phyloP scores from a whole-genome alignment of 1,140 invertebrate species.

The Lepidurus apus region DNA sequence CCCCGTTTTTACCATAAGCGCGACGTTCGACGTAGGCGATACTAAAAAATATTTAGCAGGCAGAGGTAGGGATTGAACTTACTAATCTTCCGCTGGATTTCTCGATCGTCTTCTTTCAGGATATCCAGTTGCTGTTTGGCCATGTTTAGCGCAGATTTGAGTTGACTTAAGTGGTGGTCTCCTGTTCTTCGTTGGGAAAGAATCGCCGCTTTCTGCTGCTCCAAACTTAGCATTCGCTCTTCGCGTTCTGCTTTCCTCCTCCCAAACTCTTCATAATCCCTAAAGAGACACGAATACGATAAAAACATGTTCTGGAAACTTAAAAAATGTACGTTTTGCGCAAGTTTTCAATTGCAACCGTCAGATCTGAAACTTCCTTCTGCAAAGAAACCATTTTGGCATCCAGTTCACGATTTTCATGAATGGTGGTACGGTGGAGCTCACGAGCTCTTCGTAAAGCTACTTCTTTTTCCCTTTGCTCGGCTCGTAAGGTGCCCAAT shows the following conservation, averaged over 20 bases:
- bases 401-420: not conserved
- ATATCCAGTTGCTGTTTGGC: slow-evolving; percentile 29
- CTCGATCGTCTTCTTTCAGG: slow-evolving; percentile 33
- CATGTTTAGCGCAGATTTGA: not conserved
- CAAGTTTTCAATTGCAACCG: not conserved
- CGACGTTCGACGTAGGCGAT: no score
- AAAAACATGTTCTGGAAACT: not conserved
- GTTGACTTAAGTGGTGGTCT: not conserved
- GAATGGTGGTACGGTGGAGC: not conserved
- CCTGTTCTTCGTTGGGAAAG: not conserved
- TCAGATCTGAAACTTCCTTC: not conserved
- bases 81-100: not conserved
- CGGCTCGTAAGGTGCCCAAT: not conserved
- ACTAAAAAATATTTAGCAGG: not conserved
- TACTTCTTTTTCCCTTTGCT: not conserved
- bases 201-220: slow-evolving; percentile 29
- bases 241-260: slow-evolving; percentile 32
- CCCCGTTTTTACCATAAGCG: no score
- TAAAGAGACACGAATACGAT: not conserved
- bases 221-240: slow-evolving; percentile 22
- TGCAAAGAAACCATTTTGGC: not conserved
- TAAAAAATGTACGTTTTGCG: not conserved
- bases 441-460: not conserved
- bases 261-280: slow-evolving; percentile 1
- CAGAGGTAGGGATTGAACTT: not conserved